Evolutionary conservation across 2,888 invertebrate genomes (phyloP), one percentile per base, ranked within the genome.

Genomic region (Gandaritis pyraliata): DNA sequence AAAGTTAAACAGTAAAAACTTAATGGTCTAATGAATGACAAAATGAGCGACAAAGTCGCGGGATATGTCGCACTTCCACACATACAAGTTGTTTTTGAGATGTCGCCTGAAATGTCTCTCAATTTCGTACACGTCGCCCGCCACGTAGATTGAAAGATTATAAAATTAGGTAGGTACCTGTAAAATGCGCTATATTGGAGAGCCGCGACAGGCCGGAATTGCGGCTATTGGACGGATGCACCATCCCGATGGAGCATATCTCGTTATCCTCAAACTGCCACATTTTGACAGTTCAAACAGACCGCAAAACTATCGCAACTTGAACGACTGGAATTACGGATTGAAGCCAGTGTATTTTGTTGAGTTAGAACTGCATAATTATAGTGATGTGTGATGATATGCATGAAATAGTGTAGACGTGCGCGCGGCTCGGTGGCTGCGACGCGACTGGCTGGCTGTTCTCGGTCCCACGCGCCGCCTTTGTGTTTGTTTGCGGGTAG

Each of bases 161-260:
- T 33, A 10, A 55, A 64, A 71, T 64, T 83, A 23, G 23, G 23
- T 1, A 23, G 23, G 23, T 23, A 90, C 90, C 90, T 90, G 90
- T 88, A 70, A 90, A 89, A 66, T 88, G 88, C 46, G 90, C 88
- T 65, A 90, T 83, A 66, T 88, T 88, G 15, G 90, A 90, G 71
- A 90, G 76, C 77, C 89, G 82, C n/a, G 90, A 90, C 30, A 90
- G 93, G 93, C 96, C 96, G 79, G 96, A 96, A 78, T 96, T 95
- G 82, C 94, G 91, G 83, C 94, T 94, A 83, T 94, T 93, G 50
- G 94, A 94, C 45, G 94, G 94, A 75, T 94, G 94, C 71, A 88
- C 95, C 96, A 97, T 97, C 84, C 96, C 97, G 85, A 97, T 96
- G 77, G 97, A 96, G 87, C 95, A 96, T 85, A 96, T 96, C 93